A percentile compares a stretch with the other conserved stretches of the same genome.
Conservation (phyloP, 2,888 invertebrate species). For the Ariolimax columbianus region DNA sequence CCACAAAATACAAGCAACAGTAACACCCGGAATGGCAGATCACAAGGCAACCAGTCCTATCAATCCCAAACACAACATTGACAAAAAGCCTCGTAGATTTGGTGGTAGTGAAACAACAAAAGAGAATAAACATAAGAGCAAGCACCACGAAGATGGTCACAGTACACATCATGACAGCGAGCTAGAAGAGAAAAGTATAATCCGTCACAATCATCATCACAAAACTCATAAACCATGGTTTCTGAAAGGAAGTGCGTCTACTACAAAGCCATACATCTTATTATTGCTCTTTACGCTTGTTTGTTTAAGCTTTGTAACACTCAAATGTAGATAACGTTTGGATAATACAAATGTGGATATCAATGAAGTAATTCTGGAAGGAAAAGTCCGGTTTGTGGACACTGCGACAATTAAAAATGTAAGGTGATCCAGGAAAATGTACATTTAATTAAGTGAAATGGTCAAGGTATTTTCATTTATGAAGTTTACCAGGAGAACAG, state of each 20-base stretch:
- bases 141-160: constrained; percentile 35
- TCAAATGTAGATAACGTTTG: neutral
- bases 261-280: neutral
- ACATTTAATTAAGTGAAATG: no score
- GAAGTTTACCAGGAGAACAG: no score
- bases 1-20: neutral
- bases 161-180: constrained; percentile 34
- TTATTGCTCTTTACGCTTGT: neutral
- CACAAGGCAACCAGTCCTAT: neutral
- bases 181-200: constrained; percentile 1
- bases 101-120: neutral
- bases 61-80: neutral
- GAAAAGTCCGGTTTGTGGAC: no score
- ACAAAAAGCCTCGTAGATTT: neutral
- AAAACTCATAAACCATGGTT: constrained; percentile 57
- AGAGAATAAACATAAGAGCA: constrained; percentile 28
- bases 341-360: neutral
- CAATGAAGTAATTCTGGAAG: no score
- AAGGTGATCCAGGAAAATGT: no score
- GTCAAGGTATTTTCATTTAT: no score
- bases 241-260: constrained; percentile 39
- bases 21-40: neutral
- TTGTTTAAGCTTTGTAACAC: neutral
- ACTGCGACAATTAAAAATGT: no score
- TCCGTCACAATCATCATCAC: constrained; percentile 39